Evolutionary conservation across 1,140 invertebrate species (phyloP), one percentile per base, ranked within the genome.

Genomic region (Babylonia areolata): DNA sequence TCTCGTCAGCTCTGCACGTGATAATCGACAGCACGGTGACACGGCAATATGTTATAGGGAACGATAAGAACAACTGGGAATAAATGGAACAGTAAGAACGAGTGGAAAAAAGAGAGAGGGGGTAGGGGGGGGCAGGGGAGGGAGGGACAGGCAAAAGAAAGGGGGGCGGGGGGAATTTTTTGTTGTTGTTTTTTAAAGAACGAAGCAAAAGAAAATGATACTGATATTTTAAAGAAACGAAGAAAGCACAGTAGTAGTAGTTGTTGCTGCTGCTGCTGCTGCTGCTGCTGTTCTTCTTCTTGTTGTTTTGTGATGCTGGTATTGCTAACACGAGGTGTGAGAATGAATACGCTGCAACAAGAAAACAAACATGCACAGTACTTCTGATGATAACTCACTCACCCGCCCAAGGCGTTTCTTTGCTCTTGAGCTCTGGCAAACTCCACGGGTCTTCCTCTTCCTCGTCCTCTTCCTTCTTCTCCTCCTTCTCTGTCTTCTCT

Each of bases 381-480:
- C 33, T 23, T 37, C 12, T 78, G 31, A 37, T 11, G 23, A n/a
- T 33, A 51, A 37, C 37, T 87, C n/a, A 88, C 77, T 87, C 86
- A 92, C 92, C 92, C 58, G 64, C 79, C 90, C 91, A 92, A 46
- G 87, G 82, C 20, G 84, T 87, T 3, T 84, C 85, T 5, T 89
- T 86, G 39, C 88, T 86, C 78, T 89, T 73, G 15, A 91, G 78
- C n/a, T 92, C 92, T 15, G 92, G 90, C 81, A 92, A 42, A 17
- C 81, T 90, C 92, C 92, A 92, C 20, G 90, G 91, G 79, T 92
- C 92, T 58, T 84, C 73, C 28, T 89, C 88, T n/a, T 86, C 58
- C 2, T 81, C 81, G 11, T 40, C 37, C 11, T 15, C 58, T 39
- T 40, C 54, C n/a, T 37, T 51, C 2, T 15, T 71, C 58, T 39